Conservation (phyloP, 1,140 invertebrate species). For the Panonychus citri region DNA sequence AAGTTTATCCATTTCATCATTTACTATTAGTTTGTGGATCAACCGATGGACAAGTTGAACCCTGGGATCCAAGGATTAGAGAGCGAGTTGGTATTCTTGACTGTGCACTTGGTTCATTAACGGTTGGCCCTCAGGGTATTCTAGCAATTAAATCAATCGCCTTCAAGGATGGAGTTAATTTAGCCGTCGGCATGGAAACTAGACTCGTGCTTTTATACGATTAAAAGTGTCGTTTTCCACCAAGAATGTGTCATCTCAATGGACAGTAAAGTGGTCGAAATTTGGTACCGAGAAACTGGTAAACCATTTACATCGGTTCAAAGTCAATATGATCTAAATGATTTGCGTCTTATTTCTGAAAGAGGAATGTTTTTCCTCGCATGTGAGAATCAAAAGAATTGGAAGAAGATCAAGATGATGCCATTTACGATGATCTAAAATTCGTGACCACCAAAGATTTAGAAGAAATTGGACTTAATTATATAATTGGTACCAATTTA, state of each 20-base stretch:
- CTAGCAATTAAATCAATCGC: constrained; percentile 55
- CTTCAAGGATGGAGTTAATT: constrained; percentile 51
- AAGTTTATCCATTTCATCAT: constrained; percentile 68
- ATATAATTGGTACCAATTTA: constrained; percentile 67
- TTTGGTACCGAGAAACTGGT: constrained; percentile 77
- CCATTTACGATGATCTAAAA: not conserved
- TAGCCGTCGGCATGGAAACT: constrained; percentile 74
- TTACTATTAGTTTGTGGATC: constrained; percentile 66
- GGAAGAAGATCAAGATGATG: constrained; percentile 19
- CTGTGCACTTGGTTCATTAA: constrained; percentile 46
- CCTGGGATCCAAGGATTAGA: constrained; percentile 71
- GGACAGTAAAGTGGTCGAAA: constrained; percentile 72
- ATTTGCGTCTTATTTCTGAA: constrained; percentile 28
- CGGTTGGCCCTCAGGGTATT: constrained; percentile 29
- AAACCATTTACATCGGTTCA: constrained; percentile 83
- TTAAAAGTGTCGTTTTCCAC: constrained; percentile 71
- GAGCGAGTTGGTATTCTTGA: constrained; percentile 54
- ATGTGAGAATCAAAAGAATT: constrained; percentile 58
- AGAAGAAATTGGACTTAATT: constrained; percentile 51
- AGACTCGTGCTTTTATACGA: constrained; percentile 82
- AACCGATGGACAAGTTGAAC: constrained; percentile 74
- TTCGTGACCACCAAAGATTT: too few relatives aligned
- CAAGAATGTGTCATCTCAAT: constrained; percentile 58
- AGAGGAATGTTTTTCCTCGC: constrained; percentile 75
- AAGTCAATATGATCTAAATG: constrained; percentile 8